These are phyloP conservation scores for Canis aureus DNA, from an alignment of 2,113 vertebrate genomes.

Conservation along the genomic window DNA sequence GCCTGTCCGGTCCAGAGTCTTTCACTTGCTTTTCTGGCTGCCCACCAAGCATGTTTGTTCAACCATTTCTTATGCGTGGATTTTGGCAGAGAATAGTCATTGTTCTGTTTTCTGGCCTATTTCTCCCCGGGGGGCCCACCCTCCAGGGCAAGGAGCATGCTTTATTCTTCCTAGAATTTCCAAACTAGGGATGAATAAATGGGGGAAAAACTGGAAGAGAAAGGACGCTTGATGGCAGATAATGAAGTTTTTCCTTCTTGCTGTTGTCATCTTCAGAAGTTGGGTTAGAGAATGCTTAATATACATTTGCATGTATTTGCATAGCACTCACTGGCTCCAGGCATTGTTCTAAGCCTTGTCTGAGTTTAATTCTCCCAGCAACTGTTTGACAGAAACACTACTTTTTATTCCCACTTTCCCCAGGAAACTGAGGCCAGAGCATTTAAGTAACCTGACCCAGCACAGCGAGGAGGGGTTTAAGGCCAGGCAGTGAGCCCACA, in stretches of 20 bases:
- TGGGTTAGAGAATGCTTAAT: background rate
- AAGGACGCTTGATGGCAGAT: background rate
- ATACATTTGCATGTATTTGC: background rate
- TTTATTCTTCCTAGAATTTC: conserved; percentile 32
- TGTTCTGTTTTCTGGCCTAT: background rate
- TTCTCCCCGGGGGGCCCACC: background rate
- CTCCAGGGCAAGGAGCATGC: background rate
- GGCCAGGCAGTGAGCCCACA: background rate
- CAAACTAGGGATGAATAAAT: background rate
- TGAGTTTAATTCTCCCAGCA: background rate
- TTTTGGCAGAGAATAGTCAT: background rate
- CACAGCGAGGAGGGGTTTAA: no score
- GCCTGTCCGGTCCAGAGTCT: background rate
- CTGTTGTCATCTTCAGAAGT: background rate
- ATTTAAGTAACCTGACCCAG: background rate
- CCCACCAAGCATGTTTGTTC: background rate
- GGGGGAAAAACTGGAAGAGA: background rate
- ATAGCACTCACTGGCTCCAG: background rate
- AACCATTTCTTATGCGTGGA: background rate
- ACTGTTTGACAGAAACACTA: background rate
- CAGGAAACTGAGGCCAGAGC: conserved; percentile 15
- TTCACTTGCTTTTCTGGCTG: background rate
- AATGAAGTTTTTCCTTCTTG: background rate
- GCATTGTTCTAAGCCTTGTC: background rate
- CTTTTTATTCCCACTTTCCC: background rate